These are phyloP conservation scores for Sternarchorhynchus goeldii DNA, from an alignment of 2,797 vertebrate genomes.

Conservation along the genomic window DNA sequence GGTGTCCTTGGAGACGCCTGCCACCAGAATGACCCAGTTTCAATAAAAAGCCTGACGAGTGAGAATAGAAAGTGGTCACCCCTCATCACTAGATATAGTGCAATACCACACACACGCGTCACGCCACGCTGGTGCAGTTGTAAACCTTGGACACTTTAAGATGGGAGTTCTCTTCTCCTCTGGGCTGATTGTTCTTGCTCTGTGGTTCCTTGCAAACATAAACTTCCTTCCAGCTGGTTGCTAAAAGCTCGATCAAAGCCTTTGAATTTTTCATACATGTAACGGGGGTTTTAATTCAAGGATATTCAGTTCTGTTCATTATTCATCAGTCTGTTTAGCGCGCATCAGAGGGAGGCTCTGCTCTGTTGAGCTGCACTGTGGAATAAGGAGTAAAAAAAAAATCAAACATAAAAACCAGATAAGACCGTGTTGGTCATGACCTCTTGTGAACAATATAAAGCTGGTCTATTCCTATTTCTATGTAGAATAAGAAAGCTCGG, in stretches of 20 bases:
- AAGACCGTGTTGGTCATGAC: constrained; percentile 48
- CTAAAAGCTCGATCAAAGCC: constrained; percentile 59
- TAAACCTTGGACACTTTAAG: constrained; percentile 37
- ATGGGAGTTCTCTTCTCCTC: constrained; percentile 25
- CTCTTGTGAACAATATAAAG: constrained; percentile 35
- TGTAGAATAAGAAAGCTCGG: constrained; percentile 30
- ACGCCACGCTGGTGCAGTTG: constrained; percentile 32
- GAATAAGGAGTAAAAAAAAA: not conserved
- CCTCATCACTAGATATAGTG: constrained; percentile 4
- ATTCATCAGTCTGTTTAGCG: constrained; percentile 46
- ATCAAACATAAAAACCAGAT: constrained; percentile 5
- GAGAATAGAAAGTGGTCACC: constrained; percentile 32
- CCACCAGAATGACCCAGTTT: constrained; percentile 24
- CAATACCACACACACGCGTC: not conserved
- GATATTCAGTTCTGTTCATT: constrained; percentile 49
- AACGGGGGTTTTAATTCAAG: constrained; percentile 56
- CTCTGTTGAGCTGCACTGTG: constrained; percentile 32
- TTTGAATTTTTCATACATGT: constrained; percentile 57
- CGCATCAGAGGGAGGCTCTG: constrained; percentile 22
- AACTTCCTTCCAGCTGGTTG: constrained; percentile 17
- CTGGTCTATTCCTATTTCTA: constrained; percentile 34
- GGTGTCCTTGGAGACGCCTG: constrained; percentile 25
- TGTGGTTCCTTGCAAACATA: constrained; percentile 48
- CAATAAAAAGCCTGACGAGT: constrained; percentile 8
- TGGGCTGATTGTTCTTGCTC: constrained; percentile 54